Conservation (phyloP, 2,113 vertebrate species). For the Antechinus flavipes region DNA sequence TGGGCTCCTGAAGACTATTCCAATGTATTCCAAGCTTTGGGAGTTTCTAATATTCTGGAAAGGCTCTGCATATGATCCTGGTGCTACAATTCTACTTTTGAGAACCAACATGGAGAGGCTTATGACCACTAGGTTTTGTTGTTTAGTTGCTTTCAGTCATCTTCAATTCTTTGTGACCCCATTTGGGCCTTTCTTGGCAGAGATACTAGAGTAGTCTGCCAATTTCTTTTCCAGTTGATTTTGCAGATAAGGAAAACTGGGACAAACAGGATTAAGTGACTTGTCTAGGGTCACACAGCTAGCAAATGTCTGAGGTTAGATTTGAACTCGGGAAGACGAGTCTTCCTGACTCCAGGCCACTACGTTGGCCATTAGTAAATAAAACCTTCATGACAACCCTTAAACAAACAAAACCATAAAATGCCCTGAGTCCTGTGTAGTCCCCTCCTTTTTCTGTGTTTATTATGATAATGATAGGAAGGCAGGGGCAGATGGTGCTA, state of each 20-base stretch:
- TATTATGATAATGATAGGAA: not conserved
- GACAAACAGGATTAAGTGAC: not conserved
- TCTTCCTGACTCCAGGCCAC: not conserved
- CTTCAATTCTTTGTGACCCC: not conserved
- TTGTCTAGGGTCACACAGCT: not conserved
- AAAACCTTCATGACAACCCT: not conserved
- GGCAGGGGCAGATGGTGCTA: not conserved
- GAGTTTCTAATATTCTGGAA: not conserved
- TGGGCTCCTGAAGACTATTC: not conserved
- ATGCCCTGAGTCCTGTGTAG: not conserved
- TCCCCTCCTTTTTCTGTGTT: not conserved
- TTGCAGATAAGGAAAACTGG: not conserved
- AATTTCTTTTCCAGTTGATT: not conserved
- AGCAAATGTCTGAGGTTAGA: not conserved
- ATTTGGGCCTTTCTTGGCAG: not conserved
- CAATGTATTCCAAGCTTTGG: not conserved
- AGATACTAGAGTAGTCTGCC: not conserved
- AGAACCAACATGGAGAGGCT: not conserved
- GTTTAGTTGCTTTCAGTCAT: not conserved
- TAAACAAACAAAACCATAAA: not conserved
- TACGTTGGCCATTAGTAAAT: not conserved
- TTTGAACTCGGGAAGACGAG: not conserved
- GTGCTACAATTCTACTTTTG: not conserved
- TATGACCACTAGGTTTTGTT: not conserved
- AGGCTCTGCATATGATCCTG: not conserved